Conservation (phyloP, 2,113 vertebrate genomes). For the Sardina pilchardus region DNA sequence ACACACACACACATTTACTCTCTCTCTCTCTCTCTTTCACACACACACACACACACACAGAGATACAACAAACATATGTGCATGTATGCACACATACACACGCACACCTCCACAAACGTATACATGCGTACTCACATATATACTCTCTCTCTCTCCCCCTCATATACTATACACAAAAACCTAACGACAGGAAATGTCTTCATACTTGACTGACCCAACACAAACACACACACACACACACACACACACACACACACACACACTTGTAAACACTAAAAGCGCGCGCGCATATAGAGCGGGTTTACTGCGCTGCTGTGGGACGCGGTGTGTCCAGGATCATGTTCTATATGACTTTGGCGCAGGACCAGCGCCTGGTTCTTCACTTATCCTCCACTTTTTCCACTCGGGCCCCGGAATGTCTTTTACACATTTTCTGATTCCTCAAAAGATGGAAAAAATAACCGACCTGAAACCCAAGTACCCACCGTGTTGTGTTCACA, state of each 20-base stretch:
- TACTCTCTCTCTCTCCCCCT: not conserved
- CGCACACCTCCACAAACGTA: conserved; percentile 12
- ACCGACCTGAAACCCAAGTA: conserved; percentile 40
- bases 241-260: conserved; percentile 9
- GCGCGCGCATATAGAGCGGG: not conserved
- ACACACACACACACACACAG: too few species aligned
- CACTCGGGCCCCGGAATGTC: conserved; percentile 42
- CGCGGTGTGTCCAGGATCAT: conserved; percentile 44
- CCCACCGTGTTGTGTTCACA: conserved; percentile 53
- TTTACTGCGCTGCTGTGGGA: not conserved
- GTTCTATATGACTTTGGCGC: conserved; percentile 54
- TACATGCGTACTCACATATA: not conserved
- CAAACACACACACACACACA: conserved; percentile 20
- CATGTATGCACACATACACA: not conserved
- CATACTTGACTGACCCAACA: conserved; percentile 1
- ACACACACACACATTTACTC: not conserved
- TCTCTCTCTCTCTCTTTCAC: too few species aligned
- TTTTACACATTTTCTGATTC: conserved; percentile 54
- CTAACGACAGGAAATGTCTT: conserved; percentile 15
- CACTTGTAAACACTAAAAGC: conserved; percentile 3
- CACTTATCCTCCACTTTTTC: conserved; percentile 51
- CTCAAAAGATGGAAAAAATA: conserved; percentile 56
- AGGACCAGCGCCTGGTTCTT: conserved; percentile 49
- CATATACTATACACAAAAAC: not conserved
- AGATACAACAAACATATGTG: not conserved